Conservation (phyloP, 2,797 vertebrate genomes). For the Lycodopsis pacificus region DNA sequence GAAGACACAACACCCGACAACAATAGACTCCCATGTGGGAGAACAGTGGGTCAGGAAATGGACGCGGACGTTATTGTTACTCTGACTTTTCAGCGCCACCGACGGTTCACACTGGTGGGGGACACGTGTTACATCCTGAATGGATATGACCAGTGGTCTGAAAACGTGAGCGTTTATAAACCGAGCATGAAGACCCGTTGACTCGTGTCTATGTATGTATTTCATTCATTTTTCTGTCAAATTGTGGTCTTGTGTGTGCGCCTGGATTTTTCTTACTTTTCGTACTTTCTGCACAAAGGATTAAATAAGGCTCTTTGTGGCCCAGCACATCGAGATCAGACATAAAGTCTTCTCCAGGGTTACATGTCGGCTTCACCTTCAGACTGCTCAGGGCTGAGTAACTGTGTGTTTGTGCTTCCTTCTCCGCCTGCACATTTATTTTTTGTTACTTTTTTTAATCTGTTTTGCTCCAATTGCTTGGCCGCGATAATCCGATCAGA, state of each 20-base stretch:
- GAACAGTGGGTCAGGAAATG: neutral
- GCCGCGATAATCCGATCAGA: slow-evolving; percentile 19
- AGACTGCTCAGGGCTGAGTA: slow-evolving; percentile 34
- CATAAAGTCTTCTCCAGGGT: slow-evolving; percentile 23
- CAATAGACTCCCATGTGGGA: slow-evolving; percentile 12
- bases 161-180: slow-evolving; percentile 24
- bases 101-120: slow-evolving; percentile 20
- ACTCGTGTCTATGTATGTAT: neutral
- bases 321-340: slow-evolving; percentile 11
- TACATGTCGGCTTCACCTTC: neutral
- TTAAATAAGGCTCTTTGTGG: slow-evolving; percentile 3
- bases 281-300: neutral
- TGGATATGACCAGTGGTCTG: slow-evolving; percentile 23
- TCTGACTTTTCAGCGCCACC: slow-evolving; percentile 36
- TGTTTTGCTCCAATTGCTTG: slow-evolving; percentile 36
- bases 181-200: neutral
- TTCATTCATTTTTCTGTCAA: slow-evolving; percentile 13
- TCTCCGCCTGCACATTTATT: neutral
- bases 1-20: neutral
- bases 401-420: neutral
- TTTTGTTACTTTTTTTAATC: slow-evolving; percentile 30
- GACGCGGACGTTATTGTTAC: slow-evolving; percentile 11
- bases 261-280: neutral
- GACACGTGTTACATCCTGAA: slow-evolving; percentile 14
- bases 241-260: neutral